Evolutionary conservation across 2,888 invertebrate genomes (phyloP).

Genomic region (Drosophila atripex): DNA sequence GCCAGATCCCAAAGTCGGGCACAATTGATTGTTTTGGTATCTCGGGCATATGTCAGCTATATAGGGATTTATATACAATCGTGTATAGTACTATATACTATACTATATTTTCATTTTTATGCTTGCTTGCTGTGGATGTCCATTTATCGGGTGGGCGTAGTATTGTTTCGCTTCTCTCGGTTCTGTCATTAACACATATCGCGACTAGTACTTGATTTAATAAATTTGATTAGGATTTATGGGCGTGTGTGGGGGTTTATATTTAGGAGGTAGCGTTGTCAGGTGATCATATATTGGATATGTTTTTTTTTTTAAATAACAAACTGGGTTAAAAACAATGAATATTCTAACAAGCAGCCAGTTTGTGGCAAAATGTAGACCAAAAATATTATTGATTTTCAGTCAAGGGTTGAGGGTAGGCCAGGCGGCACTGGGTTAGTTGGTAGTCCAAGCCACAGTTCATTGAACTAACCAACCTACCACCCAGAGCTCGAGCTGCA

Average conservation of each 20-base stretch:
- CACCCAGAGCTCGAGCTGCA: slow-evolving; percentile 1
- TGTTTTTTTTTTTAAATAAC: no score
- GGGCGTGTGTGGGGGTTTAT: slow-evolving; percentile 46
- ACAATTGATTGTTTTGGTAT: slow-evolving; percentile 68
- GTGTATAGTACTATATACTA: not conserved
- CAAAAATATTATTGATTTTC: slow-evolving; percentile 31
- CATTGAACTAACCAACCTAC: slow-evolving; percentile 36
- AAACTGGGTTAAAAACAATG: not conserved
- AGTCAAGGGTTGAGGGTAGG: slow-evolving; percentile 7
- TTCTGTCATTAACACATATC: slow-evolving; percentile 59
- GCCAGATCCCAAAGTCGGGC: slow-evolving; percentile 51
- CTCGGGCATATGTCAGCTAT: slow-evolving; percentile 24
- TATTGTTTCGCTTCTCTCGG: slow-evolving; percentile 45
- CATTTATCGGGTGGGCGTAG: slow-evolving; percentile 76
- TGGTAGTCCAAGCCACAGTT: slow-evolving; percentile 14
- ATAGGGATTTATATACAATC: slow-evolving; percentile 25
- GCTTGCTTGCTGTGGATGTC: slow-evolving; percentile 1
- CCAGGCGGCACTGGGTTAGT: slow-evolving; percentile 23
- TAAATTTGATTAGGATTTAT: slow-evolving; percentile 81
- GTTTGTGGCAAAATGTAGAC: slow-evolving; percentile 7
- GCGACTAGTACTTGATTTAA: slow-evolving; percentile 75
- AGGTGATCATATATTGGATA: slow-evolving; percentile 22
- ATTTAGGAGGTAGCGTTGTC: not conserved
- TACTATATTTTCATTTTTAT: slow-evolving; percentile 17
- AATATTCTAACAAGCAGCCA: not conserved